phyloP scores from a whole-genome alignment of 1,140 invertebrate genomes.

The Argopecten irradians region DNA sequence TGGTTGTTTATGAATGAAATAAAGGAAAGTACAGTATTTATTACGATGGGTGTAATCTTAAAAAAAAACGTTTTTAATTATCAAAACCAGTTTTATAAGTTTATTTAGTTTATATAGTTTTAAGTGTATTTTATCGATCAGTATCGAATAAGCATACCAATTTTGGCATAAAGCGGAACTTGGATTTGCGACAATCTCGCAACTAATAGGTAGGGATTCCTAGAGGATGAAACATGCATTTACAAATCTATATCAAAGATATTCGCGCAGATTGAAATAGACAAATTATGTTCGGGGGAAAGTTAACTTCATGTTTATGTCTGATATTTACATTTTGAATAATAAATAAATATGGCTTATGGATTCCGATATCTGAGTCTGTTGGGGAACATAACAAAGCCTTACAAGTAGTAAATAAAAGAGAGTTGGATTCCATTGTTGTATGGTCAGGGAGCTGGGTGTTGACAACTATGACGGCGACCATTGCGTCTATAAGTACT shows the following conservation, averaged over 20 bases:
- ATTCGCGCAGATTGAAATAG: not conserved
- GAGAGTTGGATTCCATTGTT: slow-evolving; percentile 5
- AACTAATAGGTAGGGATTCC: not conserved
- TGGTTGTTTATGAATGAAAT: too few species aligned
- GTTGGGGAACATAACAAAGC: not conserved
- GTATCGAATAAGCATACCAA: too few species aligned
- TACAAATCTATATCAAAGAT: not conserved
- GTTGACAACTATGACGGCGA: not conserved
- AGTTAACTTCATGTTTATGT: not conserved
- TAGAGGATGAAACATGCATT: not conserved
- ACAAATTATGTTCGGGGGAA: not conserved
- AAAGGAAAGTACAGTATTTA: too few species aligned
- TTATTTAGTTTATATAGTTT: too few species aligned
- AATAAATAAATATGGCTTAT: slow-evolving; percentile 13
- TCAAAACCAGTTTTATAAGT: too few species aligned
- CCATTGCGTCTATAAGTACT: not conserved
- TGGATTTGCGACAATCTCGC: too few species aligned
- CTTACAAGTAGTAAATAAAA: slow-evolving; percentile 18
- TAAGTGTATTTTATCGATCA: too few species aligned
- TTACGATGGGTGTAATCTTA: too few species aligned
- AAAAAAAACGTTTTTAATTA: too few species aligned
- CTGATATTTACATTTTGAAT: not conserved
- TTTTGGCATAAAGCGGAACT: too few species aligned
- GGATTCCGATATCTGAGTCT: not conserved
- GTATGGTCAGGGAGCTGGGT: not conserved